Percentiles rank a stretch among this genome's conserved stretches.
Conservation (phyloP, 1,140 invertebrate genomes). For the Camponotus vicinus region DNA sequence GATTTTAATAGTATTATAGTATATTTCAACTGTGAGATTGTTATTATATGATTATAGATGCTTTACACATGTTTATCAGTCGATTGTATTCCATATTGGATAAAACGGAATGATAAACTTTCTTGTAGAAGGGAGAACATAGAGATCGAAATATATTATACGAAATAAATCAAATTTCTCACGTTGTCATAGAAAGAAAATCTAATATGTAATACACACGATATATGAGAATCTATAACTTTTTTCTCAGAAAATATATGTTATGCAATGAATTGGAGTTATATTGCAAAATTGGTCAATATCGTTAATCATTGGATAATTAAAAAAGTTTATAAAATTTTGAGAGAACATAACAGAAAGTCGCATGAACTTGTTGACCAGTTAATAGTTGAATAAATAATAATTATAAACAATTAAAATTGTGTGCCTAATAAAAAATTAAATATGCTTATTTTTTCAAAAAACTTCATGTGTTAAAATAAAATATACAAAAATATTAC, state of each 20-base stretch:
- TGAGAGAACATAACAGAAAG: too few species aligned
- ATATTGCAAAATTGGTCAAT: not conserved
- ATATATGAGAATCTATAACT: conserved; percentile 8
- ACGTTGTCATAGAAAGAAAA: not conserved
- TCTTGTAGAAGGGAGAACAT: not conserved
- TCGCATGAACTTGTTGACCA: too few species aligned
- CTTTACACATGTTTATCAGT: conserved; percentile 31
- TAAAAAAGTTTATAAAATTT: too few species aligned
- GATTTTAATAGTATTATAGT: conserved; percentile 41
- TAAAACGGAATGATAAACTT: conserved; percentile 17
- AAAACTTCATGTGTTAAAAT: conserved; percentile 60
- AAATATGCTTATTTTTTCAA: not conserved
- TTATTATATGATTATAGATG: conserved; percentile 30
- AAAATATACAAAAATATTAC: conserved; percentile 73
- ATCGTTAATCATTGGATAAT: not conserved
- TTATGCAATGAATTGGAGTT: not conserved
- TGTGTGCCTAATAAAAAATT: conserved; percentile 14
- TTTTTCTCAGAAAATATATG: not conserved
- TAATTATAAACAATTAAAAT: conserved; percentile 12
- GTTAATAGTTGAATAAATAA: too few species aligned
- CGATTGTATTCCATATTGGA: conserved; percentile 24
- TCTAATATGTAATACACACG: not conserved
- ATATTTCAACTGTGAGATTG: conserved; percentile 14
- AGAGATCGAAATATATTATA: conserved; percentile 15
- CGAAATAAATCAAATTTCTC: conserved; percentile 9